Percentiles rank a stretch among this genome's conserved stretches.
phyloP scores from a whole-genome alignment of 2,888 invertebrate genomes.

The Chydorus sphaericus region DNA sequence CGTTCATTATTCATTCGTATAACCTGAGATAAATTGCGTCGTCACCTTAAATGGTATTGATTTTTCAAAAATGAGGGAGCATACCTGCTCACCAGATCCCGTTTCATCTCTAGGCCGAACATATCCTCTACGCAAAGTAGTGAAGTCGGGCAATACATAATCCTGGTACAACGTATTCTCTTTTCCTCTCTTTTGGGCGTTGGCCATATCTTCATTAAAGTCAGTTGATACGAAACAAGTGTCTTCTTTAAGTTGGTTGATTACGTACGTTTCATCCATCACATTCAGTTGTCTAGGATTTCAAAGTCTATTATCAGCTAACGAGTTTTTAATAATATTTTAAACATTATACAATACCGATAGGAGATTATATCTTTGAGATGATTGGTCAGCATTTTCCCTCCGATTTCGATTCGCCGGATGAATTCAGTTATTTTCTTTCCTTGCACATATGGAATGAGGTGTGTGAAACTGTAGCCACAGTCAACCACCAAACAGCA shows the following conservation, averaged over 20 bases:
- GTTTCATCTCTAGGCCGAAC: constrained; percentile 34
- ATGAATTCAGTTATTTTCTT: constrained; percentile 54
- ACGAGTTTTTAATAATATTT: not conserved
- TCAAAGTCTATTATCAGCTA: constrained; percentile 13
- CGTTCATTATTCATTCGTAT: constrained; percentile 82
- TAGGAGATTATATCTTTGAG: constrained; percentile 95
- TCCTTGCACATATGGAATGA: constrained; percentile 77
- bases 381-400: constrained; percentile 92
- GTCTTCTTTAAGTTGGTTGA: constrained; percentile 97
- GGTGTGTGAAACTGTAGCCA: constrained; percentile 90
- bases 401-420: constrained; percentile 81
- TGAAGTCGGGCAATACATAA: constrained; percentile 93
- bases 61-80: not conserved
- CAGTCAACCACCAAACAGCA: constrained; percentile 77
- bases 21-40: constrained; percentile 47
- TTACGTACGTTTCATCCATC: constrained; percentile 96
- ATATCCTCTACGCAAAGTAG: constrained; percentile 68
- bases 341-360: constrained; percentile 32
- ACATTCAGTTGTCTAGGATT: constrained; percentile 72
- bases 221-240: constrained; percentile 81
- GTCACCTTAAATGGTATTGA: constrained; percentile 26
- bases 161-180: constrained; percentile 60
- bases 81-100: constrained; percentile 32
- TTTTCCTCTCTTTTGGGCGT: constrained; percentile 41
- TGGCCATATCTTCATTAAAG: constrained; percentile 63